Evolutionary conservation across 2,888 invertebrate species (phyloP).

Genomic region (Agonopterix alstromeriana): DNA sequence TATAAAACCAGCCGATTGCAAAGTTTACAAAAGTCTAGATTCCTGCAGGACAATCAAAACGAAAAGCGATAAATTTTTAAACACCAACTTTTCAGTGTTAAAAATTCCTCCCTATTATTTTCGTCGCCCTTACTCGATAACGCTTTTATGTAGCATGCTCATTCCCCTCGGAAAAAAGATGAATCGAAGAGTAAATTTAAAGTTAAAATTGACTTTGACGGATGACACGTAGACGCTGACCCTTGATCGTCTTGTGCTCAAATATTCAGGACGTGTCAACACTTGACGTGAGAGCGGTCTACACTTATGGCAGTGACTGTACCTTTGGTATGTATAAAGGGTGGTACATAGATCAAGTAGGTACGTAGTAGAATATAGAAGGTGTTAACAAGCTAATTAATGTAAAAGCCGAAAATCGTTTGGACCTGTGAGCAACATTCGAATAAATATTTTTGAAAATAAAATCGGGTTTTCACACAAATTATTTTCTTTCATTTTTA

Average conservation of each 20-base stretch:
- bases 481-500: too few relatives aligned
- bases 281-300: slow-evolving; percentile 33
- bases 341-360: too few relatives aligned
- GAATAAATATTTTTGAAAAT: too few relatives aligned
- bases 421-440: too few relatives aligned
- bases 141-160: slow-evolving; percentile 52
- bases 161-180: slow-evolving; percentile 47
- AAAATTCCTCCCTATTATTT: slow-evolving; percentile 59
- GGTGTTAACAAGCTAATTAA: too few relatives aligned
- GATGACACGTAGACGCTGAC: slow-evolving; percentile 54
- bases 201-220: slow-evolving; percentile 71
- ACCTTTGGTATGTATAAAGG: neutral
- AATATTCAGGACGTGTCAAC: slow-evolving; percentile 59
- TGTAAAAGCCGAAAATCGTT: too few relatives aligned
- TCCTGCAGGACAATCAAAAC: slow-evolving; percentile 15
- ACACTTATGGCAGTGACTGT: slow-evolving; percentile 17
- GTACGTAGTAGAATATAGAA: too few relatives aligned
- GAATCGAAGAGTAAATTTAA: slow-evolving; percentile 63
- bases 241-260: slow-evolving; percentile 55
- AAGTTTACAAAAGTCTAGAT: slow-evolving; percentile 2
- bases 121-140: slow-evolving; percentile 58
- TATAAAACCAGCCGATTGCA: too few relatives aligned
- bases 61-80: slow-evolving; percentile 51
- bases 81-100: slow-evolving; percentile 58
- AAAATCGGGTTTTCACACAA: too few relatives aligned